Evolutionary conservation across 2,797 vertebrate species (phyloP), one percentile per base, ranked within the genome.

Genomic region (Poecilia gillii): DNA sequence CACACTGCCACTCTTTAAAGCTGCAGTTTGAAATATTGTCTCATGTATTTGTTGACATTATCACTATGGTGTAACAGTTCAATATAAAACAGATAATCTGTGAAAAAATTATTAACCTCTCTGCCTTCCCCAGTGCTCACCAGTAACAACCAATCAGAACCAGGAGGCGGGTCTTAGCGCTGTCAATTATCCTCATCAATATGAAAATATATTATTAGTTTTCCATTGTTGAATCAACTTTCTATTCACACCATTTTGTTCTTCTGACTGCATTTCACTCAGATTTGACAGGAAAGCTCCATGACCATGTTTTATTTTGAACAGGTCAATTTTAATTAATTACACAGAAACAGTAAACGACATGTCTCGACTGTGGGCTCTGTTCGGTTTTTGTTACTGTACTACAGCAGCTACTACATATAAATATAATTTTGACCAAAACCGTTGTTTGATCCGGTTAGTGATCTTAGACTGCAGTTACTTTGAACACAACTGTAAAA

Each of bases 401-500:
- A 6, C 20, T 12, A 41, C 20, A 41, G 6, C 64, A 20, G 16
- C 13, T 68, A 12, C 33, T 18, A 41, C 36, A 16, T 41, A 25
- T 18, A 66, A 68, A 41, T 68, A 41, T 12, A 41, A 68, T 41
- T 41, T 25, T 25, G 3, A 41, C 13, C 64, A 68, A 41, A 68
- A 68, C 20, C 8, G 13, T 25, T 25, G 64, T 23, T 66, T 39
- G 62, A 20, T 66, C 33, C 33, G 18, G 7, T 68, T 41, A 41
- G 36, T 25, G 64, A 25, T 68, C 64, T 25, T 41, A 41, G 36
- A 68, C 64, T 13, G 20, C 68, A 14, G 43, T 14, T 71, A 45
- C 68, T 45, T 71, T 71, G 68, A 45, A 71, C 68, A 71, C 11
- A 71, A 71, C 68, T 71, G 66, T 71, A 45, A 71, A 45, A 93